Base-by-base conservation (phyloP, 2,113 vertebrate species). In the Cepphus grylle region DNA sequence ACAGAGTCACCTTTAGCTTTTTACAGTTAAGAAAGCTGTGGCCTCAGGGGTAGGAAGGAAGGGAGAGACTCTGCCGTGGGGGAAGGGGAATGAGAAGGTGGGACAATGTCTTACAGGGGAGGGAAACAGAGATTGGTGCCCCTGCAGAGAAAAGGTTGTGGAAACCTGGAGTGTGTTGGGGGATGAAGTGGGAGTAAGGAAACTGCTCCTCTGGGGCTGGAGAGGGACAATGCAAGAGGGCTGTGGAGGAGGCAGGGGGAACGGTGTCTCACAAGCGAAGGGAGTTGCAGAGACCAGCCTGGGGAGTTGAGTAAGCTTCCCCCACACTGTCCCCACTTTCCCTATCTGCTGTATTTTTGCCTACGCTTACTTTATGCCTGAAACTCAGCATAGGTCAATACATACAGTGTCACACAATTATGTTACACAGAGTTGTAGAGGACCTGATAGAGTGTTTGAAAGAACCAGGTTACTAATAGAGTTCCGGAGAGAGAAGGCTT, bases 1-100 rank as follows among this genome's bases (percentile, higher is more conserved):
- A 66, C 97, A 88, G 81, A 66, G 90, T 69, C 97, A 90, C 94
- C 91, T 78, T 80, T 27, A 79, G 67, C 53, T 62, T 88, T 71
- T 92, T 92, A 90, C 95, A 81, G 95, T 96, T 97, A 70, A 93
- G 71, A 95, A 89, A 92, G 86, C 88, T 77, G 50, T 4, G 30
- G 91, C 90, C 65, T 27, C 50, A 3, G 27, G 74, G 77, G 15
- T 81, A 14, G 82, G 84, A 74, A 88, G 90, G 71, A 88, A 95
- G 55, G 63, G 65, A 94, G 69, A 93, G 30, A 43, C 55, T 32
- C 7, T 21, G 29, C 62, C 52, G 14, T 58, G 72, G 52, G 81
- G 88, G 66, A 71, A 74, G 92, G 79, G 88, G 66, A 61, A 22
- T 38, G 50, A 76, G 72, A 27, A 53, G 55, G 50, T 84, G 71